These are phyloP conservation scores for Onychomys torridus DNA, from an alignment of 2,797 vertebrate genomes.

Conservation along the genomic window DNA sequence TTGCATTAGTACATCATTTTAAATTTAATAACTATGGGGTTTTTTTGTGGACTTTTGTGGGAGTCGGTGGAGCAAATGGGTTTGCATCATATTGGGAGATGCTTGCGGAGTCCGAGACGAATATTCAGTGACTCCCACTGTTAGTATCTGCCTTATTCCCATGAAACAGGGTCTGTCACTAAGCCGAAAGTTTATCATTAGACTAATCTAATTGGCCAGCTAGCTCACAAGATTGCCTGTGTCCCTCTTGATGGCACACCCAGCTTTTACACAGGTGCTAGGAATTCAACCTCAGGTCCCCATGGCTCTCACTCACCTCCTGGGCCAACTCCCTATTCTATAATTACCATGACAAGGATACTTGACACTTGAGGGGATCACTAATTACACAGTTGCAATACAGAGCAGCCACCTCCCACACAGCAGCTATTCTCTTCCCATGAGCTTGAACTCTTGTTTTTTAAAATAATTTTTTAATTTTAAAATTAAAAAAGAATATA, in stretches of 20 bases:
- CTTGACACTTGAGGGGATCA: not conserved
- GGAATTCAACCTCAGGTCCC: not conserved
- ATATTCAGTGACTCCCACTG: not conserved
- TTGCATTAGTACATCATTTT: not conserved
- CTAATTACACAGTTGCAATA: not conserved
- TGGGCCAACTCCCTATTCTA: too few species aligned
- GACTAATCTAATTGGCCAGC: not conserved
- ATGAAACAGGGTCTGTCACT: not conserved
- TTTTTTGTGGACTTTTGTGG: not conserved
- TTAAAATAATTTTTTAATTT: not conserved
- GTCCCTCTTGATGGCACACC: not conserved
- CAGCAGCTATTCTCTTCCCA: not conserved
- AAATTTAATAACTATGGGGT: not conserved
- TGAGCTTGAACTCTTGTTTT: not conserved
- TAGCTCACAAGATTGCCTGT: not conserved
- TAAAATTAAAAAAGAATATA: not conserved
- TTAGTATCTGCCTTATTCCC: not conserved
- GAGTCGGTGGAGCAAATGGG: not conserved
- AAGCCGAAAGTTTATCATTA: not conserved
- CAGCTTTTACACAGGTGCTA: not conserved
- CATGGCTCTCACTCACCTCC: too few species aligned
- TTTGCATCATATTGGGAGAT: not conserved
- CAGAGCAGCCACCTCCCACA: not conserved
- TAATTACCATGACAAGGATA: not conserved
- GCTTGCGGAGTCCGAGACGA: not conserved